These are phyloP conservation scores for Syngnathus typhle DNA, from an alignment of 2,113 vertebrate species.

Conservation along the genomic window DNA sequence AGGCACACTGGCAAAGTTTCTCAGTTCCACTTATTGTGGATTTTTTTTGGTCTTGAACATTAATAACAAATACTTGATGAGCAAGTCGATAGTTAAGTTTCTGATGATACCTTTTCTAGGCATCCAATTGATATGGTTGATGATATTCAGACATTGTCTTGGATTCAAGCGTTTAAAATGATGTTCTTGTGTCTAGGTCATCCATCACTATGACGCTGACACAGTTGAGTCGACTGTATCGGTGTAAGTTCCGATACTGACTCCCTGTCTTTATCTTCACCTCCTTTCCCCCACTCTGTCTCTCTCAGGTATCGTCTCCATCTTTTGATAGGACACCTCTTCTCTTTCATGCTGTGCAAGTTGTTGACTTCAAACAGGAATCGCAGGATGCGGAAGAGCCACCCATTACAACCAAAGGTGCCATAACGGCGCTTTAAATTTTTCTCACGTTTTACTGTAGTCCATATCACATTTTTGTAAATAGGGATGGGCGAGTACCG, in stretches of 20 bases:
- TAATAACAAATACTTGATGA: too few species aligned
- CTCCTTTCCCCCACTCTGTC: neutral
- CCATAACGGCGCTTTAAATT: neutral
- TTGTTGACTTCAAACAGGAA: slow-evolving; percentile 28
- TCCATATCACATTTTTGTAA: neutral
- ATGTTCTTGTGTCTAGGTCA: too few species aligned
- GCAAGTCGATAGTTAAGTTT: too few species aligned
- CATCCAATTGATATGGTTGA: too few species aligned
- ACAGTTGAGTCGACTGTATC: neutral
- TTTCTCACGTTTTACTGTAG: neutral
- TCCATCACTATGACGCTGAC: too few species aligned
- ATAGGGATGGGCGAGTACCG: too few species aligned
- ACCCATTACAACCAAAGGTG: slow-evolving; percentile 73
- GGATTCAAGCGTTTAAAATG: neutral
- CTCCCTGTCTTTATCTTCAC: neutral
- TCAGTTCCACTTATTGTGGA: too few species aligned
- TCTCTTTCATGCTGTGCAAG: neutral
- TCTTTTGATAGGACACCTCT: slow-evolving; percentile 16
- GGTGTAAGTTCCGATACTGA: too few species aligned
- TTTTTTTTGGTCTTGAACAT: too few species aligned
- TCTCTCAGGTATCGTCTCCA: slow-evolving; percentile 22
- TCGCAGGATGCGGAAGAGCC: slow-evolving; percentile 36
- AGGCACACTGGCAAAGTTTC: too few species aligned
- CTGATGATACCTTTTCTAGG: too few species aligned
- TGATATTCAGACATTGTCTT: too few species aligned